These are phyloP conservation scores for Drosophila funebris DNA, from an alignment of 1,140 invertebrate genomes.

Conservation along the genomic window DNA sequence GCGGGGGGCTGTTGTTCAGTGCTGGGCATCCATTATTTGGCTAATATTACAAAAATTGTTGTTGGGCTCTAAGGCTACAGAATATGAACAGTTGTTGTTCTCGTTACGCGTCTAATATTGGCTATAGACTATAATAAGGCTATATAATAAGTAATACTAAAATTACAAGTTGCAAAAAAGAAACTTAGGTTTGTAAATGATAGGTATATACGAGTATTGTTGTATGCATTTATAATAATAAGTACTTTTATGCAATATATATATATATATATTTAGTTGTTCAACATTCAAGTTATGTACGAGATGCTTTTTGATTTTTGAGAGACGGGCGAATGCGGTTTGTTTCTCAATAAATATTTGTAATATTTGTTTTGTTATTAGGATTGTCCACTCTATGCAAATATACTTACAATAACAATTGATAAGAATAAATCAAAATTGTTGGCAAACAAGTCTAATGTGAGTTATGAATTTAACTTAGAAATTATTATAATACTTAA, in stretches of 20 bases:
- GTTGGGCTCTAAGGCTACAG: slow-evolving; percentile 31
- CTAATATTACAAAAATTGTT: slow-evolving; percentile 18
- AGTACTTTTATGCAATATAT: slow-evolving; percentile 12
- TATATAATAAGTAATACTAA: slow-evolving; percentile 24
- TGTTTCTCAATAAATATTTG: not conserved
- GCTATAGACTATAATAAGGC: not conserved
- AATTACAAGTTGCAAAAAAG: slow-evolving; percentile 24
- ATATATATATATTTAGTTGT: slow-evolving; percentile 14
- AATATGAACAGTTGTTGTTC: slow-evolving; percentile 27
- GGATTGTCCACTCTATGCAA: slow-evolving; percentile 19
- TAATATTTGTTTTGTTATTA: not conserved
- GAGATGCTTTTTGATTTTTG: slow-evolving; percentile 8
- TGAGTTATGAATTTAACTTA: not conserved
- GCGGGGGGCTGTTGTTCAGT: slow-evolving; percentile 28
- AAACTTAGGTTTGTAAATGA: slow-evolving; percentile 17
- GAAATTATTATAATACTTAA: not conserved
- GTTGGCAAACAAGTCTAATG: slow-evolving; percentile 19
- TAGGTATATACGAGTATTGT: slow-evolving; percentile 12
- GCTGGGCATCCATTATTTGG: slow-evolving; percentile 14
- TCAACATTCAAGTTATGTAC: slow-evolving; percentile 25
- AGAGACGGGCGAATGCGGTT: slow-evolving; percentile 26
- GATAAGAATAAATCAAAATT: slow-evolving; percentile 2
- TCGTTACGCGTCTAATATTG: slow-evolving; percentile 23
- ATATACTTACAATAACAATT: slow-evolving; percentile 17
- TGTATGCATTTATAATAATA: not conserved